Conservation (phyloP, 2,888 invertebrate genomes). For the Drosophila sordidula region DNA sequence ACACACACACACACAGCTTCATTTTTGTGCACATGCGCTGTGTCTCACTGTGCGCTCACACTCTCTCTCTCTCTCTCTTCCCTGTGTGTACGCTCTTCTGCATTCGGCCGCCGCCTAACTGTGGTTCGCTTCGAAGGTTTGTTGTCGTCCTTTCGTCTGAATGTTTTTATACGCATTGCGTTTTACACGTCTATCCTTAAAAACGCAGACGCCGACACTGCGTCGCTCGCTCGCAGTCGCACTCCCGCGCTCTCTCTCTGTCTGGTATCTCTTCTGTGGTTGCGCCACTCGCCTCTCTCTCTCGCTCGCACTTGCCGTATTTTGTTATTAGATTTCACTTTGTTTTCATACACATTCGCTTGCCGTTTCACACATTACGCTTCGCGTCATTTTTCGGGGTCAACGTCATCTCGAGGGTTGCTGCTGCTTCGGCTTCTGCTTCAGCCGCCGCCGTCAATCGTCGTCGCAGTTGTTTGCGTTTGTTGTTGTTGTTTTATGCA, state of each 20-base stretch:
- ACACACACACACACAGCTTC: constrained; percentile 10
- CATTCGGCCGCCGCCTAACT: constrained; percentile 55
- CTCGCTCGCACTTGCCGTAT: constrained; percentile 58
- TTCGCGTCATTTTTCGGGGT: constrained; percentile 82
- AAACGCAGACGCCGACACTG: constrained; percentile 54
- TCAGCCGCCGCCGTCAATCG: constrained; percentile 47
- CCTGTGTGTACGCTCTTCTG: constrained; percentile 1
- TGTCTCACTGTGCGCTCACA: background rate
- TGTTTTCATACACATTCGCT: constrained; percentile 77
- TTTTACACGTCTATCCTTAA: constrained; percentile 75
- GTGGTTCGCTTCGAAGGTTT: constrained; percentile 40
- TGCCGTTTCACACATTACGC: constrained; percentile 74
- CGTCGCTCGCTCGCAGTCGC: constrained; percentile 12
- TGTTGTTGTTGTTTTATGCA: constrained; percentile 46
- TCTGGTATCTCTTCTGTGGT: constrained; percentile 22
- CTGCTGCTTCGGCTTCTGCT: constrained; percentile 49
- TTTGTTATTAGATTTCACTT: constrained; percentile 76
- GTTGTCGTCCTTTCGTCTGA: constrained; percentile 69
- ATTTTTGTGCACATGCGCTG: constrained; percentile 50
- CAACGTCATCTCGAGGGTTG: constrained; percentile 83
- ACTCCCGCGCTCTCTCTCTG: constrained; percentile 1
- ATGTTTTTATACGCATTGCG: constrained; percentile 78
- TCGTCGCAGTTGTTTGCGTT: constrained; percentile 63
- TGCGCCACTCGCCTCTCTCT: constrained; percentile 6
- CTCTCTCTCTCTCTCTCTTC: background rate